Percentiles rank a stretch among this genome's conserved stretches.
phyloP scores from a whole-genome alignment of 2,888 invertebrate genomes.

The Yponomeuta malinellus region DNA sequence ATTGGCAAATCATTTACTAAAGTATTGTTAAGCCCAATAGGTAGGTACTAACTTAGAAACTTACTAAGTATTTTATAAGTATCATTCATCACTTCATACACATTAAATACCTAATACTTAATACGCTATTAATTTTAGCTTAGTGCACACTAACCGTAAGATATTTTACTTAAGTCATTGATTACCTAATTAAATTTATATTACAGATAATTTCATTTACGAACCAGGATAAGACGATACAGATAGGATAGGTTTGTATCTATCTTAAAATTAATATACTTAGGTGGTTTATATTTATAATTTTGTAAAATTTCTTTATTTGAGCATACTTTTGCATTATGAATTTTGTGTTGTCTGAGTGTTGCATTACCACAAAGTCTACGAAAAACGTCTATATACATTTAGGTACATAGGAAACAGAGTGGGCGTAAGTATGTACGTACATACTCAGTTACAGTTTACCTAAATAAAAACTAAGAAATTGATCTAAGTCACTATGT shows the following conservation, averaged over 20 bases:
- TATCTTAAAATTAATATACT: not conserved
- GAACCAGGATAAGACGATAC: slow-evolving; percentile 33
- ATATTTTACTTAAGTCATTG: slow-evolving; percentile 59
- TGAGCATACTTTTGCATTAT: slow-evolving; percentile 40
- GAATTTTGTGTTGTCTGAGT: not conserved
- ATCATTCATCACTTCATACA: not conserved
- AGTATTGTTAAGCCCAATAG: slow-evolving; percentile 36
- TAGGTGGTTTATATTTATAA: slow-evolving; percentile 1
- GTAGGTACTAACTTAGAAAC: not conserved
- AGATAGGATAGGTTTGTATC: not conserved
- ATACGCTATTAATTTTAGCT: slow-evolving; percentile 32
- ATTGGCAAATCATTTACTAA: slow-evolving; percentile 1
- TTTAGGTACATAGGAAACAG: no score
- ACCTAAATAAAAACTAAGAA: no score
- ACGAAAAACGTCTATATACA: not conserved
- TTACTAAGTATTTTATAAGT: not conserved
- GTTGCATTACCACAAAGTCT: not conserved
- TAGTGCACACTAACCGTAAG: slow-evolving; percentile 68
- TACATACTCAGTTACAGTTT: no score
- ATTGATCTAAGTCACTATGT: no score
- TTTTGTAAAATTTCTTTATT: slow-evolving; percentile 35
- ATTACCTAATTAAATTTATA: slow-evolving; percentile 54
- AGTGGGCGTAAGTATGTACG: no score
- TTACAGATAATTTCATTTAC: slow-evolving; percentile 73
- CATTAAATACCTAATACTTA: slow-evolving; percentile 21